Base-by-base conservation (phyloP, 2,797 vertebrate species). In the Phrynocephalus forsythii region DNA sequence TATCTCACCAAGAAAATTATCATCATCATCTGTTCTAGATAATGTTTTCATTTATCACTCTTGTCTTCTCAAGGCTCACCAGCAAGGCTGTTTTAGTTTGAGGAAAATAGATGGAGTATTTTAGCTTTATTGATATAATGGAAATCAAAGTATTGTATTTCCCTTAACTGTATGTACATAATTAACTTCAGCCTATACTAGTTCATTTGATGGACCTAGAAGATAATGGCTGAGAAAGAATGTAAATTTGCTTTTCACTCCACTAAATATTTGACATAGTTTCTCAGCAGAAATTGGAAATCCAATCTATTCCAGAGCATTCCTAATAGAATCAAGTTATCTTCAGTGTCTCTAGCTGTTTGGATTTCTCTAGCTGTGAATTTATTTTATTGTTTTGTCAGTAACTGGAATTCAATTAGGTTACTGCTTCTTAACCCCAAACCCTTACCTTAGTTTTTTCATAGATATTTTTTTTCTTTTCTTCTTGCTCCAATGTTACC, bases 151-250 rank as follows among this genome's bases (percentile, higher is more conserved):
- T 38, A 44, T 33, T 87, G 5, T 71, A 82, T 75, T 82, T 67
- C 6, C 72, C 30, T 38, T 71, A 50, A 76, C 28, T 56, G 15
- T 22, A 6, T 75, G 20, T 80, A 82, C 75, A 87, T 50, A 76
- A 33, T 76, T 33, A 76, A 82, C 72, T 69, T 52, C 66, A 48
- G 9, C 5, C 72, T 77, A 28, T 22, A 76, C 8, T 82, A 83
- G 48, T 56, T n/a, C 72, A 60, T 82, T 87, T 83, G n/a, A 81
- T 77, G 18, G 60, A 71, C 11, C 86, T 48, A 13, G 48, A 87
- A 87, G 50, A 83, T 79, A 44, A 48, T 56, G 63, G 22, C 48
- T 22, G 48, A 38, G 30, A 83, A 71, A 83, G 48, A 83, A 87
- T 44, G 81, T 8, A 66, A 26, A 8, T 85, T 68, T 85, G 5